Base-by-base conservation (phyloP, 2,797 vertebrate species). In the Prionace glauca region DNA sequence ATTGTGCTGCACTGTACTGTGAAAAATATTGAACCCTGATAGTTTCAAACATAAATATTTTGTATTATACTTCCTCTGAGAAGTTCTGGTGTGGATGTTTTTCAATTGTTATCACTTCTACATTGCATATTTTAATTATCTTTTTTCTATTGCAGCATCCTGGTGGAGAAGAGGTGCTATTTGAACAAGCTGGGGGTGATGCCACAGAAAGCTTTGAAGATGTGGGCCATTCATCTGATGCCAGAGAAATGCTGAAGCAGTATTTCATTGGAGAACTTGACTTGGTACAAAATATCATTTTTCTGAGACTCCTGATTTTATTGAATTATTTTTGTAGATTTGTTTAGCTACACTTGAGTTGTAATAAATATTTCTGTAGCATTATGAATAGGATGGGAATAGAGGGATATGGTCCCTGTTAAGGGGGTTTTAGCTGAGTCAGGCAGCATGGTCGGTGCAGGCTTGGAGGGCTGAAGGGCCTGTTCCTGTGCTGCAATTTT, bases 131-230 rank as follows among this genome's bases (percentile, higher is more conserved):
- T 32, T 20, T 16, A 91, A 16, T n/a, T 20, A 32, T n/a, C 62
- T 62, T 71, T 94, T 94, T 60, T 60, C 50, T 45, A 12, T 72
- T 97, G 22, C 96, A 99, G 99, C 99, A 99, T 97, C 99, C 99
- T 0, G 99, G 99, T 10, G 99, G 99, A 95, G 99, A 99, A 96
- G 99, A 99, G 96, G 99, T 99, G 96, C 96, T 99, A 96, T 96
- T 99, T 24, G 99, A 99, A 96, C 99, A 99, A 97, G 99, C 98
- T 0, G 99, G 99, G 26, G 95, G 96, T 5, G 99, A 99, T 92
- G 98, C 98, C 91, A 99, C 98, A 0, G 99, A 99, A 97, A 99
- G 98, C 96, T 99, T 99, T 62, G 99, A 99, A 96, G 99, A 99
- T 90, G 99, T 99, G 0, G 99, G 99, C 20, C 99, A 99, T 96